A percentile compares a stretch with the other conserved stretches of the same genome.
Evolutionary conservation across 2,888 invertebrate genomes (phyloP).

Genomic region (Drosophila meridionalis): DNA sequence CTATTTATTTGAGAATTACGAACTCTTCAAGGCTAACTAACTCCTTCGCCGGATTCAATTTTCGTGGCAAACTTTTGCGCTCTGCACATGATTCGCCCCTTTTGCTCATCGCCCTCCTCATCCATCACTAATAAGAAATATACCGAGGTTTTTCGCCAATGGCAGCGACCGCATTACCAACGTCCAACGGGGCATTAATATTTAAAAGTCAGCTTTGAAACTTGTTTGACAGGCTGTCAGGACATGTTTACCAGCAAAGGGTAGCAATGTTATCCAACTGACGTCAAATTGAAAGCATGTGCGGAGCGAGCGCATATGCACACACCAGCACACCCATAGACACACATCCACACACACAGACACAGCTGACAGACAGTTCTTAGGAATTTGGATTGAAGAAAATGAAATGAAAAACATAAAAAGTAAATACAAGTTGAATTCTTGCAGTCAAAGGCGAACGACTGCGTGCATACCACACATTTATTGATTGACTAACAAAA

Average conservation of each 20-base stretch:
- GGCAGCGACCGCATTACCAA: conserved; percentile 39
- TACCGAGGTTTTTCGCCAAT: conserved; percentile 22
- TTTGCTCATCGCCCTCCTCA: background rate
- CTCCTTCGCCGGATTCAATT: conserved; percentile 9
- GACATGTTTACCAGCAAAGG: conserved; percentile 68
- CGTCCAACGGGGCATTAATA: conserved; percentile 68
- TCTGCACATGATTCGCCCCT: background rate
- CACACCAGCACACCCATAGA: conserved; percentile 3
- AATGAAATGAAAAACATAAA: conserved; percentile 16
- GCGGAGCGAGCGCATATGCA: conserved; percentile 23
- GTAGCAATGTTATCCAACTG: conserved; percentile 60
- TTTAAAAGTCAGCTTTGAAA: conserved; percentile 73
- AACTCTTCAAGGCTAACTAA: background rate
- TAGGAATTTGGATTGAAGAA: conserved; percentile 32
- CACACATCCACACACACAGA: background rate
- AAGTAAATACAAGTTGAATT: conserved; percentile 3
- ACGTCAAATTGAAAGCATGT: conserved; percentile 66
- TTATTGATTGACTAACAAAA: background rate
- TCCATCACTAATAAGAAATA: conserved; percentile 26
- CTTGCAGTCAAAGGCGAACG: background rate
- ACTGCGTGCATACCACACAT: background rate
- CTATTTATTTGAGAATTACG: background rate
- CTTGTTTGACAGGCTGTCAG: conserved; percentile 77
- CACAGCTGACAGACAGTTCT: conserved; percentile 49
- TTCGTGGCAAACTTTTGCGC: background rate